Evolutionary conservation across 1,140 invertebrate genomes (phyloP).

Genomic region (Pseudomyrmex sp.): DNA sequence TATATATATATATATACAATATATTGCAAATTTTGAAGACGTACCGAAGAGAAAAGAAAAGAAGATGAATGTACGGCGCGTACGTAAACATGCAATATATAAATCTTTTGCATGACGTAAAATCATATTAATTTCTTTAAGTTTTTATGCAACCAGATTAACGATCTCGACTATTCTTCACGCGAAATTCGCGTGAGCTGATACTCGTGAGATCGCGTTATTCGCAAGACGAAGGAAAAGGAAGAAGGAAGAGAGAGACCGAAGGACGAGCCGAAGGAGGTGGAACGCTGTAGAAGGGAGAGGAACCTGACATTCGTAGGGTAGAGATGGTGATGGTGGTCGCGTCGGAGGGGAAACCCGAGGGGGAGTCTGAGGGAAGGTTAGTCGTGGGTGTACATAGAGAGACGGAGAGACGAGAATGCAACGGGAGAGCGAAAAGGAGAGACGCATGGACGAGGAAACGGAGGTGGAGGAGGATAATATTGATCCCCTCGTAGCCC

Average conservation of each 20-base stretch:
- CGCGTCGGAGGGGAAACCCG: slow-evolving; percentile 67
- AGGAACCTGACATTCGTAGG: slow-evolving; percentile 64
- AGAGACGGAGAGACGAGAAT: slow-evolving; percentile 44
- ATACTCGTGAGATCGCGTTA: slow-evolving; percentile 35
- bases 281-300: slow-evolving; percentile 35
- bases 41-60: neutral
- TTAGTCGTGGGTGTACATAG: slow-evolving; percentile 57
- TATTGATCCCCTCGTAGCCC: slow-evolving; percentile 86
- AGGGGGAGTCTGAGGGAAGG: slow-evolving; percentile 59
- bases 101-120: slow-evolving; percentile 11
- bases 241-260: slow-evolving; percentile 34
- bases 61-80: neutral
- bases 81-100: slow-evolving; percentile 10
- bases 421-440: slow-evolving; percentile 63
- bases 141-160: slow-evolving; percentile 38
- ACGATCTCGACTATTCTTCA: slow-evolving; percentile 38
- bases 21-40: neutral
- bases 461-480: slow-evolving; percentile 84
- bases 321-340: slow-evolving; percentile 64
- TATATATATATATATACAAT: too few species aligned
- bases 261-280: slow-evolving; percentile 44
- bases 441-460: slow-evolving; percentile 75
- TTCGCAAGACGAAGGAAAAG: slow-evolving; percentile 32
- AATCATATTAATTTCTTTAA: slow-evolving; percentile 21
- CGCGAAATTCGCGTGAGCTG: slow-evolving; percentile 35